These are phyloP conservation scores for Oxyscelio sp. DNA, from an alignment of 2,888 invertebrate genomes.

Conservation along the genomic window DNA sequence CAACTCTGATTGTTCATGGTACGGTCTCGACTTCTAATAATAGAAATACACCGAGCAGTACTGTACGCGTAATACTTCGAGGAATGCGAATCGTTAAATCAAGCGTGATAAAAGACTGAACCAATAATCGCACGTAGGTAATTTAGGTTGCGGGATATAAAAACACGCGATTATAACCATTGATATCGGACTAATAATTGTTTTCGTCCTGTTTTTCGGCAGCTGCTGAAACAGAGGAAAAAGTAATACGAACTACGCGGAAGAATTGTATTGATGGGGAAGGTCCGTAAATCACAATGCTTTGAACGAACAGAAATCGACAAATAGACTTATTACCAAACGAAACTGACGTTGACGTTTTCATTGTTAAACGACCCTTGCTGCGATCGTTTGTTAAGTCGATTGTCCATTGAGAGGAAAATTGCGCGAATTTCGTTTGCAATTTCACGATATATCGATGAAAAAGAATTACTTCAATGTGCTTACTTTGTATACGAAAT, in stretches of 20 bases:
- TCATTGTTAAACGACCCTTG: slow-evolving; percentile 41
- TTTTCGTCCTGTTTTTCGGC: slow-evolving; percentile 32
- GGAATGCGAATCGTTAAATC: slow-evolving; percentile 80
- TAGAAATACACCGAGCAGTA: slow-evolving; percentile 72
- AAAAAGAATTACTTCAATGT: too few species aligned
- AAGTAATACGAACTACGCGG: slow-evolving; percentile 33
- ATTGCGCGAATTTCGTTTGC: slow-evolving; percentile 20
- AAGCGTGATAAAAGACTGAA: slow-evolving; percentile 75
- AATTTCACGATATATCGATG: too few species aligned
- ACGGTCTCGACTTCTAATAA: slow-evolving; percentile 79
- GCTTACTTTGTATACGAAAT: too few species aligned
- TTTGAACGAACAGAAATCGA: slow-evolving; percentile 44
- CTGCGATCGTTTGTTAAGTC: slow-evolving; percentile 42
- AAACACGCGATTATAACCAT: slow-evolving; percentile 42
- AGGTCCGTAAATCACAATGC: slow-evolving; percentile 55
- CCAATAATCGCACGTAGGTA: slow-evolving; percentile 73
- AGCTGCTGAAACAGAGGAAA: slow-evolving; percentile 17
- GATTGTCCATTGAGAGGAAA: slow-evolving; percentile 27
- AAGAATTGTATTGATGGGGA: slow-evolving; percentile 42
- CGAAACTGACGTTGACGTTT: slow-evolving; percentile 51
- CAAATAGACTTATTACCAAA: slow-evolving; percentile 44
- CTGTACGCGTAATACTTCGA: slow-evolving; percentile 70
- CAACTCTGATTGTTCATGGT: slow-evolving; percentile 61
- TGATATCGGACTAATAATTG: slow-evolving; percentile 19
- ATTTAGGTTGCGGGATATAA: slow-evolving; percentile 68